Conservation (phyloP, 2,888 invertebrate species). For the Leuctra nigra region DNA sequence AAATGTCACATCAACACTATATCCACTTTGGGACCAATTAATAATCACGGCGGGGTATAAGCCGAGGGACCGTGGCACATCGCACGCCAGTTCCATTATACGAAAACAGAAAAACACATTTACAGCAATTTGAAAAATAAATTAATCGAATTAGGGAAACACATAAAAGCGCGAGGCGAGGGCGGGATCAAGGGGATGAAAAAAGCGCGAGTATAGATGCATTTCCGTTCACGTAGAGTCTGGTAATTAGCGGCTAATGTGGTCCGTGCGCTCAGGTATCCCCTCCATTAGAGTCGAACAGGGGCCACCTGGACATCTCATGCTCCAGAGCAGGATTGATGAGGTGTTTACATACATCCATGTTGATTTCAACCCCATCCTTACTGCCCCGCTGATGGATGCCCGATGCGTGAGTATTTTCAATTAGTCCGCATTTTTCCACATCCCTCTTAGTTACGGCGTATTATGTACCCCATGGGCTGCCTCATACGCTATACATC, state of each 20-base stretch:
- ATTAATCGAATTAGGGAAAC: slow-evolving; percentile 30
- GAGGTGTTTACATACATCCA: neutral
- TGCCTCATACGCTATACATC: no score
- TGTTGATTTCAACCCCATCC: slow-evolving; percentile 18
- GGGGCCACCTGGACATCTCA: neutral
- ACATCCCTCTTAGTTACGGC: no score
- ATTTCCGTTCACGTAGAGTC: slow-evolving; percentile 59
- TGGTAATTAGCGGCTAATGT: slow-evolving; percentile 59
- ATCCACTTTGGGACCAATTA: slow-evolving; percentile 17
- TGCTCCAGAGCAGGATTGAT: neutral
- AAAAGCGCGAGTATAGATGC: slow-evolving; percentile 48
- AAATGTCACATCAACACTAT: neutral
- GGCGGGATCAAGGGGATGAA: slow-evolving; percentile 12
- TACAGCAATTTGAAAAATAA: slow-evolving; percentile 29
- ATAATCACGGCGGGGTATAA: slow-evolving; percentile 22
- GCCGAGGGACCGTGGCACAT: no score
- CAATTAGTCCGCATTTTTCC: slow-evolving; percentile 1
- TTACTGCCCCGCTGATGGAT: slow-evolving; percentile 3
- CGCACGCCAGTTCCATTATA: no score
- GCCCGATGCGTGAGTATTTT: slow-evolving; percentile 5
- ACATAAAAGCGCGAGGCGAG: slow-evolving; percentile 29
- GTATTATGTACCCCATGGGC: no score
- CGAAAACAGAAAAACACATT: slow-evolving; percentile 22
- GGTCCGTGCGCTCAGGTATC: no score
- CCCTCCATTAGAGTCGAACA: neutral